Base-by-base conservation (phyloP, 2,888 invertebrate genomes). In the Epsilonema sp. region DNA sequence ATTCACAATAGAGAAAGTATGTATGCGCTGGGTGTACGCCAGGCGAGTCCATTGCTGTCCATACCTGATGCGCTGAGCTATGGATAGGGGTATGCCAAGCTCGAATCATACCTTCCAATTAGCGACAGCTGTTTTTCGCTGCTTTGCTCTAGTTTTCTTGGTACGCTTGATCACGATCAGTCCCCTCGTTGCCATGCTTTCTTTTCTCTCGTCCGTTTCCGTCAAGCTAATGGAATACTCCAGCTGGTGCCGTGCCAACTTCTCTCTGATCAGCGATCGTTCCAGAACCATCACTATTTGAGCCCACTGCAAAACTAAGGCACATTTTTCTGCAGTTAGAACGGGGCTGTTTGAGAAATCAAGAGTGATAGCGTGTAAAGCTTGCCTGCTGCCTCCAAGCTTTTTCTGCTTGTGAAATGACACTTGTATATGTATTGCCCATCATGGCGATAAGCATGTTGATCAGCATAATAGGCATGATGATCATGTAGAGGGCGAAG, bases 31-130 rank as follows among this genome's bases (percentile, higher is more conserved):
- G n/a, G n/a, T n/a, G n/a, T n/a, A n/a, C n/a, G n/a, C n/a, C n/a
- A n/a, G n/a, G n/a, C n/a, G n/a, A n/a, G n/a, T n/a, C n/a, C n/a
- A n/a, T n/a, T n/a, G n/a, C n/a, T n/a, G n/a, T n/a, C n/a, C n/a
- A n/a, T n/a, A n/a, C n/a, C n/a, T n/a, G n/a, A n/a, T n/a, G n/a
- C n/a, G n/a, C n/a, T n/a, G n/a, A n/a, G n/a, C n/a, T n/a, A n/a
- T n/a, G n/a, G n/a, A n/a, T n/a, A n/a, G n/a, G n/a, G n/a, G n/a
- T n/a, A n/a, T n/a, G n/a, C n/a, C n/a, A n/a, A n/a, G n/a, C n/a
- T n/a, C n/a, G n/a, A n/a, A n/a, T n/a, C n/a, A n/a, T n/a, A 86
- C 90, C 80, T 92, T 97, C 97, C 97, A 97, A 66, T 94, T 92
- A 45, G 79, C 73, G 1, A 92, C 78, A 2, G 94, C 94, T 1